These are phyloP conservation scores for Scatophagus argus DNA, from an alignment of 2,113 vertebrate species.

Conservation along the genomic window DNA sequence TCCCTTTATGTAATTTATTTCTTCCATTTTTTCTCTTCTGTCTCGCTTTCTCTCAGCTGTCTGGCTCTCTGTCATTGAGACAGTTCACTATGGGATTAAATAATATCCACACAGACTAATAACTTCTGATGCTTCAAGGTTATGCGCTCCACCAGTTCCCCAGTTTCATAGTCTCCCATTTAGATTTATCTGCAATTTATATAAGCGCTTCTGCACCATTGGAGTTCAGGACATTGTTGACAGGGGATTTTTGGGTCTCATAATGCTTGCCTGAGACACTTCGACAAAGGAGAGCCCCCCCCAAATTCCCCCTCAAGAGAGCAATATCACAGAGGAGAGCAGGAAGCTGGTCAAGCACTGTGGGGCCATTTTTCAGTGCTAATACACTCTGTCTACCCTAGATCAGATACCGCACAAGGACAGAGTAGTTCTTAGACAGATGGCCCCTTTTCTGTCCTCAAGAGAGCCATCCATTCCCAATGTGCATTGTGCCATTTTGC, in stretches of 20 bases:
- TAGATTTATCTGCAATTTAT: slow-evolving; percentile 69
- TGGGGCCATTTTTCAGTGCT: slow-evolving; percentile 79
- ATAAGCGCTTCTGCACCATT: slow-evolving; percentile 53
- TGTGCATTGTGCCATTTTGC: slow-evolving; percentile 66
- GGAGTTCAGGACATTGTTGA: slow-evolving; percentile 40
- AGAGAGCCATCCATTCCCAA: slow-evolving; percentile 76
- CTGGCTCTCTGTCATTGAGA: slow-evolving; percentile 36
- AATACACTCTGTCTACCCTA: slow-evolving; percentile 80
- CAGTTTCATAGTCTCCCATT: slow-evolving; percentile 50
- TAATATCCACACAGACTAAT: slow-evolving; percentile 51
- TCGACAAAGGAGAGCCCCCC: slow-evolving; percentile 47
- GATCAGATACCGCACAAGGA: slow-evolving; percentile 81
- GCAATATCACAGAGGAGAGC: slow-evolving; percentile 69
- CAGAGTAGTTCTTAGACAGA: slow-evolving; percentile 75
- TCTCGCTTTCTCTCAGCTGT: not conserved
- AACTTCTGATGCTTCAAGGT: slow-evolving; percentile 62
- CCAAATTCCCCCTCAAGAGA: slow-evolving; percentile 65
- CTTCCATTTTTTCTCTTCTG: slow-evolving; percentile 4
- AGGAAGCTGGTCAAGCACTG: slow-evolving; percentile 75
- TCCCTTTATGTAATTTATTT: slow-evolving; percentile 39
- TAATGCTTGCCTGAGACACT: slow-evolving; percentile 63
- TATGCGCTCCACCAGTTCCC: slow-evolving; percentile 39
- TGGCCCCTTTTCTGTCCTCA: slow-evolving; percentile 72
- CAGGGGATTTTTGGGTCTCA: slow-evolving; percentile 43
- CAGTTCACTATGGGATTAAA: slow-evolving; percentile 45